These are phyloP conservation scores for Caranx ignobilis DNA, from an alignment of 2,113 vertebrate genomes.

Conservation along the genomic window DNA sequence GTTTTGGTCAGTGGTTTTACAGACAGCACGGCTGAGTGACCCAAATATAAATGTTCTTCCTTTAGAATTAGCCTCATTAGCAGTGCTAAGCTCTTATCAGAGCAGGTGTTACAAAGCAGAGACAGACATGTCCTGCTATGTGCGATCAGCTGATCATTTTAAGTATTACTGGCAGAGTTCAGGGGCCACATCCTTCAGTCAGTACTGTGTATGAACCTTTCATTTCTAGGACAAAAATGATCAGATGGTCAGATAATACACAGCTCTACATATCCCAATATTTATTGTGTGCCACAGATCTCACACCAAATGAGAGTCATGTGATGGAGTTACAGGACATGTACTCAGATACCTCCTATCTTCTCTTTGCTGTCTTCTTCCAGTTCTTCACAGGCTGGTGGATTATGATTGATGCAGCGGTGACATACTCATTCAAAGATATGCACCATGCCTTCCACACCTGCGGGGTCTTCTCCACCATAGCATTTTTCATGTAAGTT, in stretches of 20 bases:
- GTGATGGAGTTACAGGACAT: background rate
- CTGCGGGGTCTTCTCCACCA: slow-evolving; percentile 92
- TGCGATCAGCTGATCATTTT: too few relatives aligned
- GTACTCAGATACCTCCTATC: background rate
- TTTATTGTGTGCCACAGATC: background rate
- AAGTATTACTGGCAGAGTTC: too few relatives aligned
- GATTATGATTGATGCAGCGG: slow-evolving; percentile 94
- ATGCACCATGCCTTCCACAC: slow-evolving; percentile 94
- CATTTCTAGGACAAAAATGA: too few relatives aligned
- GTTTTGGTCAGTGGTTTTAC: slow-evolving; percentile 84
- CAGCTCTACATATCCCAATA: too few relatives aligned
- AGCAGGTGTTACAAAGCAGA: too few relatives aligned
- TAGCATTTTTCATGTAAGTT: slow-evolving; percentile 96
- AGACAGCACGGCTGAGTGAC: background rate
- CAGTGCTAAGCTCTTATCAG: too few relatives aligned
- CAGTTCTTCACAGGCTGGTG: slow-evolving; percentile 97
- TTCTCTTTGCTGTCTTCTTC: background rate
- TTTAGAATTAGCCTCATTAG: too few relatives aligned
- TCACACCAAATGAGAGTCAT: background rate
- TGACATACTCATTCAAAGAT: slow-evolving; percentile 85
- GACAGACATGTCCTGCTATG: too few relatives aligned
- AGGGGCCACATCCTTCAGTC: too few relatives aligned
- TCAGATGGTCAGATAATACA: too few relatives aligned
- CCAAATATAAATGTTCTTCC: too few relatives aligned
- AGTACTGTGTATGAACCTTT: too few relatives aligned